A percentile compares a stretch with the other conserved stretches of the same genome.
phyloP scores from a whole-genome alignment of 2,888 invertebrate genomes.

The Hemaris fuciformis region DNA sequence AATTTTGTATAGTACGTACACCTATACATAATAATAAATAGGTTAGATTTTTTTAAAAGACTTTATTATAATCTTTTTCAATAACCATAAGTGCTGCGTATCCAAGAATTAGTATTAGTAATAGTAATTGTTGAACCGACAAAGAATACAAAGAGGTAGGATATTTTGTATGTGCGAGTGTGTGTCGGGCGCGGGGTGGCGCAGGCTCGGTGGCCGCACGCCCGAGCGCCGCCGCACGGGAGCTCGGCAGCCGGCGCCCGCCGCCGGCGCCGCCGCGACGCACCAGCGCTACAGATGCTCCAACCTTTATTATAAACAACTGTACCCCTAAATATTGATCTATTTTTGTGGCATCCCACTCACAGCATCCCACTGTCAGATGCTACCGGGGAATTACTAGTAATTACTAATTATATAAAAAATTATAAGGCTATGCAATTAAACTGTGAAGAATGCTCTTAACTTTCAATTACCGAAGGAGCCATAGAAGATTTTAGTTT shows the following conservation, averaged over 20 bases:
- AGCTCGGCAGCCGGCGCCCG: slow-evolving; percentile 19
- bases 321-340: slow-evolving; percentile 12
- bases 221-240: slow-evolving; percentile 5
- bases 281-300: slow-evolving; percentile 31
- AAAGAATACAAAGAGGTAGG: no score
- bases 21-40: no score
- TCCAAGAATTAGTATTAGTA: no score
- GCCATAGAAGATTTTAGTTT: no score
- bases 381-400: background rate
- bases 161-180: background rate
- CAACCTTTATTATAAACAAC: slow-evolving; percentile 34
- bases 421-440: background rate
- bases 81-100: no score
- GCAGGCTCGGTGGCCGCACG: background rate
- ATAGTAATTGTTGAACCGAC: no score
- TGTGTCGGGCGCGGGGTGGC: no score
- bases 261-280: slow-evolving; percentile 35
- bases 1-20: no score
- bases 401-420: background rate
- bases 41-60: no score
- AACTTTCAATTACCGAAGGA: no score
- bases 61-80: no score
- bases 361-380: background rate
- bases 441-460: background rate
- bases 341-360: slow-evolving; percentile 3